Base-by-base conservation (phyloP, 2,888 invertebrate genomes). In the Scaeva pyrastri region DNA sequence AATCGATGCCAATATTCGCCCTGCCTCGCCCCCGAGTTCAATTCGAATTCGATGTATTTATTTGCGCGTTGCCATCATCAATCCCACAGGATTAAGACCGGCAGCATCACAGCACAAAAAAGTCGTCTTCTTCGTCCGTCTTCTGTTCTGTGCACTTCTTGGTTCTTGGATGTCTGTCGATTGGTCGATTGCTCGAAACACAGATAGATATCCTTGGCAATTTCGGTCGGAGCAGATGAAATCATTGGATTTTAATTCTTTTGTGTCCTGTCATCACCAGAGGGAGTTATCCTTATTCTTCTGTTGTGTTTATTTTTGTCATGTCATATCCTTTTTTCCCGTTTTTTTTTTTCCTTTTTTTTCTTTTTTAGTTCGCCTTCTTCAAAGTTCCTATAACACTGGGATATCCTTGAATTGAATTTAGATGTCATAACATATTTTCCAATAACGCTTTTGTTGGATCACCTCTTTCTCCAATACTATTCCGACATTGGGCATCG, bases 161-260 rank as follows among this genome's bases (percentile, higher is more conserved):
- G 19, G 39, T 43, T n/a, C n/a, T n/a, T 60, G 23, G 16, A 23
- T 26, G 36, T 45, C 14, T 50, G 62, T 70, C 14, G 45, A 45
- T 73, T 5, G 60, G 21, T n/a, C 41, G 39, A 31, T 66, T 66
- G 36, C 39, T 48, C 48, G 23, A 52, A 23, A n/a, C 64, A 41
- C 5, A 55, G 55, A 31, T 64, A 58, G 80, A 81, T 86, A 86
- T 86, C 73, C 77, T 71, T 81, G 64, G 64, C 77, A 82, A 74
- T 80, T 81, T 52, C 56, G 56, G 68, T 78, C 64, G 79, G 48
- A 72, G 43, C 71, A 87, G 83, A 87, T 87, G 87, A 87, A 87
- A 87, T 83, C 83, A 87, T 87, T 87, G 87, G 83, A 87, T 87
- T 87, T 87, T 87, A 87, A 87, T 87, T 87, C 87, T 87, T 87